Evolutionary conservation across 2,888 invertebrate genomes (phyloP).

Genomic region (Vannuccia rotundouncinata): DNA sequence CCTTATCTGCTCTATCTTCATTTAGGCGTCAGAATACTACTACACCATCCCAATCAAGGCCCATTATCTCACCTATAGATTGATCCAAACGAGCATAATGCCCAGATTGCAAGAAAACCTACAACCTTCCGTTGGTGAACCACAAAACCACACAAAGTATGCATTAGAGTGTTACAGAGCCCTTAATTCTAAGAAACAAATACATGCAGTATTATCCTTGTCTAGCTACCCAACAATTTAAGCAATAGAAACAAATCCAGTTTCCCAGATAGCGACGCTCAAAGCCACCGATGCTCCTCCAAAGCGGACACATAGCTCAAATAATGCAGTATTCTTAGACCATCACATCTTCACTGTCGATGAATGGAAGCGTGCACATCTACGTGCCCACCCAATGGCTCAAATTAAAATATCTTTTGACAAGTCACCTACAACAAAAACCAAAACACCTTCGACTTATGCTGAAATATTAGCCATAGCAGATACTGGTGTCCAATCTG

Average conservation of each 20-base stretch:
- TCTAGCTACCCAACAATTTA: background rate
- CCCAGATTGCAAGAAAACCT: conserved; percentile 5
- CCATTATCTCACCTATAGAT: conserved; percentile 3
- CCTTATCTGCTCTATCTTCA: conserved; percentile 7
- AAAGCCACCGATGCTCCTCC: background rate
- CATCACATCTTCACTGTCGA: background rate
- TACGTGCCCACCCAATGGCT: background rate
- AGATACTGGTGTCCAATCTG: conserved; percentile 3
- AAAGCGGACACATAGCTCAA: background rate
- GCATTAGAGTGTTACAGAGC: background rate
- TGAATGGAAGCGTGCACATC: conserved; percentile 16
- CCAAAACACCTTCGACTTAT: background rate
- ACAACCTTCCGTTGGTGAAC: background rate
- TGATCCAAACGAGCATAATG: background rate
- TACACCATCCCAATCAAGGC: background rate
- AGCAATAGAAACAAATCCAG: conserved; percentile 2
- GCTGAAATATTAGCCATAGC: background rate
- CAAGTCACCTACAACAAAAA: background rate
- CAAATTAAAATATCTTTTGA: background rate
- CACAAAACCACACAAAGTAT: conserved; percentile 24
- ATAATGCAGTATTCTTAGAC: background rate
- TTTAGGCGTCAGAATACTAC: conserved; percentile 14
- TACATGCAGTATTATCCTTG: background rate
- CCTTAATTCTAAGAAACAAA: background rate
- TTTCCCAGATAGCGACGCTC: background rate